Conservation (phyloP, 2,888 invertebrate genomes). For the Carterocephalus palaemon region DNA sequence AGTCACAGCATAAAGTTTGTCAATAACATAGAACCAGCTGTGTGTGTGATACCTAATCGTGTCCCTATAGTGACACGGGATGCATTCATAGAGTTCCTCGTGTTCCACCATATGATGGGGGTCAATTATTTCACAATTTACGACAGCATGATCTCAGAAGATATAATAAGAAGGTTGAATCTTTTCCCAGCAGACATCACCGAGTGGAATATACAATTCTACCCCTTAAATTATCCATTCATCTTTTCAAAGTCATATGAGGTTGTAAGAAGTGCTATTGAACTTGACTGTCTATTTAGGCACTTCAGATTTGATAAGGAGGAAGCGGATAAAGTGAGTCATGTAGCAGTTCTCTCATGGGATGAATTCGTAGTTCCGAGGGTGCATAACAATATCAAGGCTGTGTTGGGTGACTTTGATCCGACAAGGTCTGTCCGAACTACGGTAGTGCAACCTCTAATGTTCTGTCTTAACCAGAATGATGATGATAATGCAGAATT, state of each 20-base stretch:
- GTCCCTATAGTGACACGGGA: conserved; percentile 74
- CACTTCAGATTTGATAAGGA: conserved; percentile 76
- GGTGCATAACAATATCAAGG: conserved; percentile 74
- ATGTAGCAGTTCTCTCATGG: conserved; percentile 79
- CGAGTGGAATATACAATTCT: conserved; percentile 77
- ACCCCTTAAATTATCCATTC: conserved; percentile 84
- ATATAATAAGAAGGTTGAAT: conserved; percentile 66
- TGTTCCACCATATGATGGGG: conserved; percentile 83
- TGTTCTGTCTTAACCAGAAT: conserved; percentile 69
- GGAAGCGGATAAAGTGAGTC: conserved; percentile 68
- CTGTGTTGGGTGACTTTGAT: conserved; percentile 75
- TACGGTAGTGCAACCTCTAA: conserved; percentile 50
- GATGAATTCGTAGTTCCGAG: conserved; percentile 83
- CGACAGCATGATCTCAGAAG: conserved; percentile 77
- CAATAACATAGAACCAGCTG: conserved; percentile 74
- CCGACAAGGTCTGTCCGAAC: conserved; percentile 58
- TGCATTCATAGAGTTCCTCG: conserved; percentile 81
- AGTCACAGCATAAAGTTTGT: conserved; percentile 61
- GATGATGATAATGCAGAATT: conserved; percentile 66
- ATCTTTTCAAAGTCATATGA: conserved; percentile 69
- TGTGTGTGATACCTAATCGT: conserved; percentile 81
- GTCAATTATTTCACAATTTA: conserved; percentile 83
- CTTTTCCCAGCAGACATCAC: conserved; percentile 68
- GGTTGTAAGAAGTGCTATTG: conserved; percentile 73
- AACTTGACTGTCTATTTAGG: conserved; percentile 83